Conservation (phyloP, 92 coral and sea anemone genomes). For the Siderastrea radians region DNA sequence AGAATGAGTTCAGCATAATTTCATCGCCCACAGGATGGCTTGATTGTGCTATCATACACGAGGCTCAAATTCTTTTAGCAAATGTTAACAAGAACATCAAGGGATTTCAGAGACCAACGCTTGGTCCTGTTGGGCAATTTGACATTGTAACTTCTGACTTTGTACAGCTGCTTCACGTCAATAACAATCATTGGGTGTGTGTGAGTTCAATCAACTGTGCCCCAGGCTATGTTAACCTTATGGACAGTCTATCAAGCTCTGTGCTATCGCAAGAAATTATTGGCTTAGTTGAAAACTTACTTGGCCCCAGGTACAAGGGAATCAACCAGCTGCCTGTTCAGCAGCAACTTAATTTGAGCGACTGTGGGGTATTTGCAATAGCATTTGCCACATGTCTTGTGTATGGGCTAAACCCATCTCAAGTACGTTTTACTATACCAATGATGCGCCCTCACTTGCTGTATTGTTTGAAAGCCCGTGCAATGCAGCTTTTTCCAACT, state of each 20-base stretch:
- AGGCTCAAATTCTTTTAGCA: constrained; percentile 57
- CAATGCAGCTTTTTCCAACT: constrained; percentile 12
- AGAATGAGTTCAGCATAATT: constrained; percentile 44
- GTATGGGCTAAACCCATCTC: constrained; percentile 29
- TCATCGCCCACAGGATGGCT: constrained; percentile 71
- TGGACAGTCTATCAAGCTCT: constrained; percentile 65
- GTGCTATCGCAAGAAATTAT: constrained; percentile 40
- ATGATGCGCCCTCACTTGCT: constrained; percentile 36
- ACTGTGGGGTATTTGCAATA: constrained; percentile 34
- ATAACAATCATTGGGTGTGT: constrained; percentile 73
- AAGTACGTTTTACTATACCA: constrained; percentile 21
- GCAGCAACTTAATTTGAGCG: constrained; percentile 19
- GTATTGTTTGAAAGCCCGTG: constrained; percentile 13
- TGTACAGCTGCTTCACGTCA: constrained; percentile 63
- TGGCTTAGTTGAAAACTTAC: constrained; percentile 17
- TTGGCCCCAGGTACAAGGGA: constrained; percentile 22
- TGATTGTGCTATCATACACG: constrained; percentile 71
- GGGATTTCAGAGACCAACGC: constrained; percentile 74
- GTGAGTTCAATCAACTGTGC: constrained; percentile 68
- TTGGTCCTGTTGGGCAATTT: constrained; percentile 72
- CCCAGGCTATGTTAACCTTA: constrained; percentile 67
- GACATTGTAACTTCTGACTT: constrained; percentile 65
- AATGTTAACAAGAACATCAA: constrained; percentile 56
- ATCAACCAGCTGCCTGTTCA: constrained; percentile 36
- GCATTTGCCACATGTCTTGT: constrained; percentile 37